Evolutionary conservation across 2,797 vertebrate species (phyloP).

Genomic region (Peromyscus nudipes): DNA sequence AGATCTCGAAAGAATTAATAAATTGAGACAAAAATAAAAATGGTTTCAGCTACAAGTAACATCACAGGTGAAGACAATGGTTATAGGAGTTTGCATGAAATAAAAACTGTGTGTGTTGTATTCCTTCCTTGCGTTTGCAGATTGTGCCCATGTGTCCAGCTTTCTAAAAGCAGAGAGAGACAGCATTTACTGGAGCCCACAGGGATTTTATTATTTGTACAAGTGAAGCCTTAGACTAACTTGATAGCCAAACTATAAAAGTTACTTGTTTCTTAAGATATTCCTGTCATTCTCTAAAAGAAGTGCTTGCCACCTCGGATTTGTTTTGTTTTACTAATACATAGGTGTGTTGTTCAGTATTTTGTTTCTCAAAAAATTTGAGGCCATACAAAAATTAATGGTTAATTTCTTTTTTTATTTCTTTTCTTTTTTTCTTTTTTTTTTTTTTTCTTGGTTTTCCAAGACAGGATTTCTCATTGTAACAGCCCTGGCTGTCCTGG

Average conservation of each 20-base stretch:
- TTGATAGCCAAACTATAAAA: neutral
- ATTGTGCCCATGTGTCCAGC: neutral
- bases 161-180: neutral
- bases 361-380: constrained; percentile 11
- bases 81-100: neutral
- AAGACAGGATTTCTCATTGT: neutral
- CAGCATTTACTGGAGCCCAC: neutral
- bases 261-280: no score
- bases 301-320: neutral
- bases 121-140: neutral
- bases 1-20: constrained; percentile 18
- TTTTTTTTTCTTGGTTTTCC: neutral
- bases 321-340: neutral
- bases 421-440: neutral
- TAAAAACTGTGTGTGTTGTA: neutral
- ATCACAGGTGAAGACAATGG: neutral
- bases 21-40: constrained; percentile 27
- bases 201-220: neutral
- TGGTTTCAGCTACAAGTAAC: neutral
- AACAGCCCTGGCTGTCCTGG: neutral
- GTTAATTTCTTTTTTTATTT: neutral
- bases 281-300: neutral
- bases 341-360: neutral
- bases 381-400: neutral
- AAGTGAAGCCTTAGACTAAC: neutral